These are phyloP conservation scores for Cephalopholis sonnerati DNA, from an alignment of 2,113 vertebrate genomes.

Conservation along the genomic window DNA sequence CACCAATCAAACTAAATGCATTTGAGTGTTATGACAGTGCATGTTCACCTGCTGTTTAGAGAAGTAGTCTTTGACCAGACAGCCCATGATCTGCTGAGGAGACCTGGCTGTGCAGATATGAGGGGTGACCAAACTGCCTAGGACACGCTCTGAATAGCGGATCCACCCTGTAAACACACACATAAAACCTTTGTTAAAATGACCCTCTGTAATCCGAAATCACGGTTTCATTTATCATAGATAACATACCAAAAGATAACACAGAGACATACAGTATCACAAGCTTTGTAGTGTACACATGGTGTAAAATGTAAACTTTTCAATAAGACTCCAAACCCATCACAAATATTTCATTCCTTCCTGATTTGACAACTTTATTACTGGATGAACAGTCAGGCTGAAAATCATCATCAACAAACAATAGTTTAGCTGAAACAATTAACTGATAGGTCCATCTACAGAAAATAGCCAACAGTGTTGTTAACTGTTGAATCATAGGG, in stretches of 20 bases:
- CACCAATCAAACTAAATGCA: not conserved
- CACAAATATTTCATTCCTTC: not conserved
- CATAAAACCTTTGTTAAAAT: not conserved
- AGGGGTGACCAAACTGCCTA: slow-evolving; percentile 92
- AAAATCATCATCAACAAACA: too few species aligned
- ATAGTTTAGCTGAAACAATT: too few species aligned
- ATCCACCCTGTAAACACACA: slow-evolving; percentile 90
- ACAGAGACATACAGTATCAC: too few species aligned
- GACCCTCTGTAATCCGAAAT: not conserved
- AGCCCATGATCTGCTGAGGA: slow-evolving; percentile 97
- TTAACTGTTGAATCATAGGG: too few species aligned
- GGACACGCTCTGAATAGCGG: slow-evolving; percentile 92
- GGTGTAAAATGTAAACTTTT: too few species aligned
- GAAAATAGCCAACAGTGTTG: not conserved
- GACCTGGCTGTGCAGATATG: slow-evolving; percentile 96
- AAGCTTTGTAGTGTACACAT: too few species aligned
- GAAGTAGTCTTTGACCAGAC: slow-evolving; percentile 95
- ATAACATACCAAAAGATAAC: too few species aligned
- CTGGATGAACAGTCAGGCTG: not conserved
- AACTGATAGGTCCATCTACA: not conserved
- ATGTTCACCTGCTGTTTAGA: slow-evolving; percentile 90
- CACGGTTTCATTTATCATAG: not conserved
- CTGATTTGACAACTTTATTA: not conserved
- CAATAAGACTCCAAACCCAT: not conserved
- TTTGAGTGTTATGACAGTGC: not conserved